A percentile compares a stretch with the other conserved stretches of the same genome.
These are phyloP conservation scores for Catamblyrhynchus diadema DNA, from an alignment of 2,797 vertebrate genomes.

Conservation along the genomic window DNA sequence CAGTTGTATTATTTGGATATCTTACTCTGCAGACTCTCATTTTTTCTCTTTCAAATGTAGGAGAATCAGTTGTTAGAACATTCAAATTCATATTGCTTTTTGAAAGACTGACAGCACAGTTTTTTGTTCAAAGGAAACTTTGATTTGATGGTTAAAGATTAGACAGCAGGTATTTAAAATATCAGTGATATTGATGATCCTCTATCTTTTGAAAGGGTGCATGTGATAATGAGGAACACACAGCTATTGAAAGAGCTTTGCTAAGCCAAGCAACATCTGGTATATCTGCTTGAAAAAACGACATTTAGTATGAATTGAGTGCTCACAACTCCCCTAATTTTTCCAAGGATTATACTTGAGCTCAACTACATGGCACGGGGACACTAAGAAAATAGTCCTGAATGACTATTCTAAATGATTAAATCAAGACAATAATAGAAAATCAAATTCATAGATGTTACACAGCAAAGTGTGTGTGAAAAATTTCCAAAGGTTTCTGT, in stretches of 20 bases:
- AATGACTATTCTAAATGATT: background rate
- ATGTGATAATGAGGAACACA: background rate
- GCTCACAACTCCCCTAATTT: background rate
- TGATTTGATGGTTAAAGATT: background rate
- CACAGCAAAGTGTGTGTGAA: background rate
- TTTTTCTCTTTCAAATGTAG: background rate
- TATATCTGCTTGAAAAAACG: background rate
- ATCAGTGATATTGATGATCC: background rate
- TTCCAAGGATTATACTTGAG: background rate
- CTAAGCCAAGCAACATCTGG: background rate
- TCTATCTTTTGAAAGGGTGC: background rate
- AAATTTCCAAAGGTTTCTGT: background rate
- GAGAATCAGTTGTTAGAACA: background rate
- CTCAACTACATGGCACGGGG: background rate
- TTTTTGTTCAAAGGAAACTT: background rate
- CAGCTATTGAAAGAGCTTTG: background rate
- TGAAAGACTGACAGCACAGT: background rate
- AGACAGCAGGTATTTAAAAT: constrained; percentile 1
- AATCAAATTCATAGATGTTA: background rate
- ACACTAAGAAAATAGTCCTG: background rate
- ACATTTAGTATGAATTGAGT: background rate
- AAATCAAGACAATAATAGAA: background rate
- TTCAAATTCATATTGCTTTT: background rate
- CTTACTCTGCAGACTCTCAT: background rate
- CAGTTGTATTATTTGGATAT: background rate